phyloP scores from a whole-genome alignment of 2,888 invertebrate species.

The Lordiphosa fenestrarum region DNA sequence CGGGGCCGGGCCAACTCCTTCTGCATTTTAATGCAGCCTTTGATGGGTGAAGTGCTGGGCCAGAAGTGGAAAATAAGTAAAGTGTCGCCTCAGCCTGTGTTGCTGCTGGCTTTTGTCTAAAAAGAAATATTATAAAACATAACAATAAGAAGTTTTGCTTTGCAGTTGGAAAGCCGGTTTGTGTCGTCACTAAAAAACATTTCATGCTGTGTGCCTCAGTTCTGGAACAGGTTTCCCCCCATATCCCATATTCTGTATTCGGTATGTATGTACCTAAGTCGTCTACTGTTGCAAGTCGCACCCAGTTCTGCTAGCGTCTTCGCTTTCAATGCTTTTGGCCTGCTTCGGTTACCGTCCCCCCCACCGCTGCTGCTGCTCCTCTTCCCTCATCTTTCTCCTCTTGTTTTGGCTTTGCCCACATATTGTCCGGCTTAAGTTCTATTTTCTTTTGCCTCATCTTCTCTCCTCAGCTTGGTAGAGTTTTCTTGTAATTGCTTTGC shows the following conservation, averaged over 20 bases:
- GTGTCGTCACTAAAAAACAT: conserved; percentile 67
- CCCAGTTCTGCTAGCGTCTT: conserved; percentile 49
- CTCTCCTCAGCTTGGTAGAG: not conserved
- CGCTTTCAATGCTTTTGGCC: conserved; percentile 65
- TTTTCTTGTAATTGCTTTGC: conserved; percentile 42
- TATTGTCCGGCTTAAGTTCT: conserved; percentile 41
- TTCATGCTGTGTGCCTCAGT: conserved; percentile 18
- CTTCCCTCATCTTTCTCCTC: conserved; percentile 20
- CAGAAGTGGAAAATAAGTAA: conserved; percentile 73
- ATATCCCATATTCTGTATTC: conserved; percentile 3
- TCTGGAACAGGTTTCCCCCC: conserved; percentile 50
- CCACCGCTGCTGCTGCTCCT: not conserved
- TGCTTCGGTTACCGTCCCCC: conserved; percentile 37
- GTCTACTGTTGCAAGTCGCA: conserved; percentile 68
- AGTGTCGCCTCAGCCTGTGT: conserved; percentile 55
- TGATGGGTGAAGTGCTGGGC: conserved; percentile 69
- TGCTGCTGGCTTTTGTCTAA: conserved; percentile 51
- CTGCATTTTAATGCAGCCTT: conserved; percentile 71
- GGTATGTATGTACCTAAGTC: conserved; percentile 18
- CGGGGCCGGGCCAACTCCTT: conserved; percentile 25
- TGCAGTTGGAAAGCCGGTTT: conserved; percentile 60
- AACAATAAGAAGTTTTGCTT: conserved; percentile 65
- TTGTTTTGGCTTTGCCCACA: conserved; percentile 52
- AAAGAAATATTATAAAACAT: conserved; percentile 67
- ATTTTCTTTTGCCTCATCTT: conserved; percentile 27